phyloP scores from a whole-genome alignment of 1,140 invertebrate genomes.

The Caerostris extrusa region DNA sequence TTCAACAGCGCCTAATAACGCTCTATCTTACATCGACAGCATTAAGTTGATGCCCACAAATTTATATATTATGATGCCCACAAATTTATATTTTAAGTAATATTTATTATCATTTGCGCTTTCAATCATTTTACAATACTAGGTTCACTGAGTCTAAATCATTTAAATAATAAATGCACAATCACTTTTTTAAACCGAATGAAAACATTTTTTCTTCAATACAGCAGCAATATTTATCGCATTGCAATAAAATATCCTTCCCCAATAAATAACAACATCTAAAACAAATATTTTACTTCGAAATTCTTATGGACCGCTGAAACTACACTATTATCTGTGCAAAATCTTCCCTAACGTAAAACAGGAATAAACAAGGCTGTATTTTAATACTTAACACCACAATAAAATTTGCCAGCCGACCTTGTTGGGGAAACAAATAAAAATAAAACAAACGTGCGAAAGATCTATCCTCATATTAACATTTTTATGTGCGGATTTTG shows the following conservation, averaged over 20 bases:
- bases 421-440: neutral
- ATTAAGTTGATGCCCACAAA: too few relatives aligned
- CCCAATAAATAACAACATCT: neutral
- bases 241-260: neutral
- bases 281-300: constrained; percentile 20
- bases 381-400: constrained; percentile 49
- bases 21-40: too few relatives aligned
- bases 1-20: too few relatives aligned
- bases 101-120: neutral
- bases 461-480: constrained; percentile 33
- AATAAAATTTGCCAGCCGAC: constrained; percentile 5
- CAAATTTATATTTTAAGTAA: too few relatives aligned
- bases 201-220: neutral
- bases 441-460: neutral
- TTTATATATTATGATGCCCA: too few relatives aligned
- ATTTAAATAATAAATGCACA: neutral
- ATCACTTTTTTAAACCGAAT: neutral
- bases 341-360: neutral
- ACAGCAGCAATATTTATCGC: neutral
- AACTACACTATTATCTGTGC: neutral
- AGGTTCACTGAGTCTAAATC: neutral
- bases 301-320: neutral
- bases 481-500: constrained; percentile 39
- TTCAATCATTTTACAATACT: neutral
- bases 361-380: neutral